Base-by-base conservation (phyloP, 35 echinoderm and acorn worm species). In the Nesometra sesokonis region DNA sequence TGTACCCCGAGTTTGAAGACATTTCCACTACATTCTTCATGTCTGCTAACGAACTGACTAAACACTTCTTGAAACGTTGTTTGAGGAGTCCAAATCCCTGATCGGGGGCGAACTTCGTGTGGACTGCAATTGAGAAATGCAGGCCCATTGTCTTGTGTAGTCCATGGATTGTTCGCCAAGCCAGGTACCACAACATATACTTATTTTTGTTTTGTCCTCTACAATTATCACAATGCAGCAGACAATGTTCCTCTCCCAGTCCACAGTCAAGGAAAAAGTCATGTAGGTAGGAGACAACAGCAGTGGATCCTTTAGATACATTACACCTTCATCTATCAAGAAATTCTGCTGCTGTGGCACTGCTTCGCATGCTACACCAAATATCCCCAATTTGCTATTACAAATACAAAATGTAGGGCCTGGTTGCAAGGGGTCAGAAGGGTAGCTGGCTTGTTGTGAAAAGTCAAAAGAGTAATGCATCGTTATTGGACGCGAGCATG, bases 101-200 rank as follows among this genome's bases (percentile, higher is more conserved):
- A 33, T 79, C 29, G 5, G 80, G 87, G 27, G 38, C 80, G 82
- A 89, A 89, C 77, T 89, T 89, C 4, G 87, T 89, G 35, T 89
- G 87, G 4, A 79, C 87, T 11, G 87, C 30, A 39, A 89, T 34
- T 46, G 82, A 57, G 36, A 89, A 89, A 46, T 89, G 47, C 0
- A 86, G 39, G 21, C 31, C 67, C 0, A 86, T 86, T 0, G 27
- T 34, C 17, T 86, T 17, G 27, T 86, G 84, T 1, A 29, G n/a
- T 15, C 19, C 33, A 35, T 30, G 0, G 23, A 79, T 79, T 5
- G 29, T 33, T 33, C 32, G 5, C 32, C 29, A 33, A 31, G 77
- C 32, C 32, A 33, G 23, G 29, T 31, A 30, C 32, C 29, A 30
- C 29, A 30, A 8, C 11, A 11, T 23, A 30, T 33, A 33, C 29